A percentile compares a stretch with the other conserved stretches of the same genome.
Evolutionary conservation across 2,113 vertebrate genomes (phyloP).

Genomic region (Proteles cristata): DNA sequence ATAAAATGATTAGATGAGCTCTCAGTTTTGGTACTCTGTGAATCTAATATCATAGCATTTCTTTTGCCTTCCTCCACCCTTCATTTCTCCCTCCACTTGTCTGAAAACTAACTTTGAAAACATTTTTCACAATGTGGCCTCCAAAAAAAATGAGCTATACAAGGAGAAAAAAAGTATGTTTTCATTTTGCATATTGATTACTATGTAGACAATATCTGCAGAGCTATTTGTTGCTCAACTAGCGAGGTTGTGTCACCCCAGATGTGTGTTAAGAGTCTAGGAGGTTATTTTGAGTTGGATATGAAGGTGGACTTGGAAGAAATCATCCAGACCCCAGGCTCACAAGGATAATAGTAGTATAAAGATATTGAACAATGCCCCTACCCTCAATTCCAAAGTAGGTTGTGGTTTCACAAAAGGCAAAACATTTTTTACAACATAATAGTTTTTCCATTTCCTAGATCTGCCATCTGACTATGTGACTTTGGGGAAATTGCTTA

Average conservation of each 20-base stretch:
- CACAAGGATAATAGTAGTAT: background rate
- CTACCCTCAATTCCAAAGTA: background rate
- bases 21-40: background rate
- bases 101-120: constrained; percentile 28
- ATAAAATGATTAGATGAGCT: background rate
- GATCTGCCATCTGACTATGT: background rate
- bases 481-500: background rate
- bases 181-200: background rate
- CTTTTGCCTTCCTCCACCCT: background rate
- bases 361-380: background rate
- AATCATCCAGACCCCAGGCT: background rate
- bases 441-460: background rate
- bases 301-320: background rate
- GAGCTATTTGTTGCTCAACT: background rate
- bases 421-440: background rate
- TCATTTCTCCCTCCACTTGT: background rate
- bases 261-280: background rate
- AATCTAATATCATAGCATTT: background rate
- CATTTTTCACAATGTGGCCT: background rate
- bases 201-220: background rate
- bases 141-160: constrained; percentile 18
- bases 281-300: background rate
- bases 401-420: background rate
- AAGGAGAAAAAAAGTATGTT: background rate
- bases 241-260: background rate